Evolutionary conservation across 2,113 vertebrate species (phyloP), one percentile per base, ranked within the genome.

Genomic region (Colius striatus): DNA sequence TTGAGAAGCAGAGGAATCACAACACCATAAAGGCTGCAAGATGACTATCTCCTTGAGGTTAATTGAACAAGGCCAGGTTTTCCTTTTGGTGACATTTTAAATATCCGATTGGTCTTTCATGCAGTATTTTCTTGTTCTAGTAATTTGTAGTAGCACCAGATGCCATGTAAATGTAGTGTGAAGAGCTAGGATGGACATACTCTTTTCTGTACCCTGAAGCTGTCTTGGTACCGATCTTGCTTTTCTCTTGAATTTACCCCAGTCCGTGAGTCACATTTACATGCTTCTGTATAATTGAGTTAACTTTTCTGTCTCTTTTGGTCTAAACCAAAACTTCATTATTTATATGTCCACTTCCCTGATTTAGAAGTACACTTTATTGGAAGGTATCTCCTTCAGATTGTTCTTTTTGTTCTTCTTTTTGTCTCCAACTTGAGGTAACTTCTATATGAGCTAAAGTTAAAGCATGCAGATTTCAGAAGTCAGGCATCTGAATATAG

Each of bases 251-350:
- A 20, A 34, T 95, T 95, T 72, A 48, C 29, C 7, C 23, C 53
- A 51, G 34, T 47, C n/a, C 65, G 91, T 92, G 62, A 78, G 84
- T 91, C 77, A 87, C 47, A 73, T 87, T 92, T 82, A 84, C 79
- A 34, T 75, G 26, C 5, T 53, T 66, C 22, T 75, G 57, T 87
- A 62, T 82, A 79, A 91, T 0, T 79, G 66, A 87, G 54, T 70
- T 43, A 89, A 89, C 36, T 62, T n/a, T 76, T 91, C 66, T 92
- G 30, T 68, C 63, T 65, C 55, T 70, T 95, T 95, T 74, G 53
- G 11, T 38, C 67, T 67, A 53, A 88, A 58, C 45, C 36, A 72
- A 51, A 61, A 18, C 8, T 61, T 85, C 18, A 29, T 68, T 36
- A 48, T 87, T 55, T 80, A 38, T 32, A 4, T 27, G 19, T 26